phyloP scores from a whole-genome alignment of 2,113 vertebrate genomes.

The Brachyhypopomus gauderio region DNA sequence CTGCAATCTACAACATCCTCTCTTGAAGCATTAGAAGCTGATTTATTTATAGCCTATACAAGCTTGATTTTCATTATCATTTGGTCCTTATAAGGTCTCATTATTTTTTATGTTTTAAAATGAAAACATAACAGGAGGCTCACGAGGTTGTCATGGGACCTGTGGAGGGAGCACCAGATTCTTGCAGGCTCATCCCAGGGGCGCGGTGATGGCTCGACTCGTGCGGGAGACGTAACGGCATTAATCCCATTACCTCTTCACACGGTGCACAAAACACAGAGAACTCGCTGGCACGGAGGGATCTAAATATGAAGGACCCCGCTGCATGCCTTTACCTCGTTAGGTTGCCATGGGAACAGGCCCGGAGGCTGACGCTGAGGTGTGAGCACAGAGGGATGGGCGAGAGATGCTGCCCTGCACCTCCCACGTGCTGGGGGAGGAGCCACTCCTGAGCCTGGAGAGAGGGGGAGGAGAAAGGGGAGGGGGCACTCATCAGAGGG shows the following conservation, averaged over 20 bases:
- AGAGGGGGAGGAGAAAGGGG: no score
- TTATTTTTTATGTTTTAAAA: neutral
- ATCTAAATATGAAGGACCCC: constrained; percentile 70
- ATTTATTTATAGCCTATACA: no score
- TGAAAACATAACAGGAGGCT: neutral
- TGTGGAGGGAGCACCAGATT: neutral
- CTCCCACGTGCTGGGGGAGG: constrained; percentile 19
- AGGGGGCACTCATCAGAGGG: neutral
- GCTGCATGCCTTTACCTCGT: constrained; percentile 75
- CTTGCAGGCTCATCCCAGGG: neutral
- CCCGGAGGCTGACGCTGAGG: constrained; percentile 71
- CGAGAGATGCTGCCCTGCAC: constrained; percentile 14
- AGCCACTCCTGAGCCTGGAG: neutral
- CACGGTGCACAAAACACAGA: constrained; percentile 8
- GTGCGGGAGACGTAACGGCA: neutral
- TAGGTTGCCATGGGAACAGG: constrained; percentile 78
- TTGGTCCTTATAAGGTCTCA: no score
- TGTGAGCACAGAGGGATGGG: constrained; percentile 50
- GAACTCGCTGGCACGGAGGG: constrained; percentile 53
- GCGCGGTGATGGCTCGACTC: neutral
- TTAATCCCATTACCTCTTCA: constrained; percentile 7
- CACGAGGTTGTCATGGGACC: neutral
- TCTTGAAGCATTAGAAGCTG: no score
- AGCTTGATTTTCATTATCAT: no score
- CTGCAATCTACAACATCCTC: no score